Evolutionary conservation across 2,888 invertebrate genomes (phyloP), one percentile per base, ranked within the genome.

Genomic region (Drosophila meridiana): DNA sequence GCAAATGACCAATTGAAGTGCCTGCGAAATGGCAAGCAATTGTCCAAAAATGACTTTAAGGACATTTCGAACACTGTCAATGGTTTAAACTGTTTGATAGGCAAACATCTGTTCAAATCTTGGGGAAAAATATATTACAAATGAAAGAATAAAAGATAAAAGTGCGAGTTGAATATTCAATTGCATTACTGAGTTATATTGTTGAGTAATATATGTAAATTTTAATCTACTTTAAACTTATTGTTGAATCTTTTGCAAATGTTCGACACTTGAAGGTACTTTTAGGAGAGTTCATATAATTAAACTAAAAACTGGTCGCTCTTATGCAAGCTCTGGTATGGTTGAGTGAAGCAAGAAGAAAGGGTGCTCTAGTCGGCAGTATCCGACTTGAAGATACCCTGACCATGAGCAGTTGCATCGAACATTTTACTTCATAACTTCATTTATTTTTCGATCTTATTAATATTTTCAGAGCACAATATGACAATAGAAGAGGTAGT

Each of bases 21-120:
- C 42, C 47, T 73, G 47, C 53, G 36, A 36, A 62, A 58, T 52
- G 63, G 36, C 38, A 5, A 59, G 58, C 64, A 59, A 69, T 65
- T 43, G 56, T 47, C 28, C 43, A 48, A 43, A 50, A 50, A 28
- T 28, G 32, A 55, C 55, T 42, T 48, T 26, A 48, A 53, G 67
- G 48, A 56, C 34, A 50, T 43, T 43, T 30, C 34, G 26, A 28
- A 20, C 14, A 28, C 45, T 34, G 11, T 30, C 28, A 32, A 32
- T 50, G 59, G 30, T 11, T 57, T 11, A 45, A 56, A 30, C 45
- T 42, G 47, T 47, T 58, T 53, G 45, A 67, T 61, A 47, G 38
- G 30, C 32, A 3, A 43, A 50, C 55, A 59, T 63, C 43, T 69
- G 45, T 9, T 13, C 55, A 28, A 56, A 30, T 50, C 43, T 53